Base-by-base conservation (phyloP, 2,113 vertebrate species). In the Lichenostomus cassidix region DNA sequence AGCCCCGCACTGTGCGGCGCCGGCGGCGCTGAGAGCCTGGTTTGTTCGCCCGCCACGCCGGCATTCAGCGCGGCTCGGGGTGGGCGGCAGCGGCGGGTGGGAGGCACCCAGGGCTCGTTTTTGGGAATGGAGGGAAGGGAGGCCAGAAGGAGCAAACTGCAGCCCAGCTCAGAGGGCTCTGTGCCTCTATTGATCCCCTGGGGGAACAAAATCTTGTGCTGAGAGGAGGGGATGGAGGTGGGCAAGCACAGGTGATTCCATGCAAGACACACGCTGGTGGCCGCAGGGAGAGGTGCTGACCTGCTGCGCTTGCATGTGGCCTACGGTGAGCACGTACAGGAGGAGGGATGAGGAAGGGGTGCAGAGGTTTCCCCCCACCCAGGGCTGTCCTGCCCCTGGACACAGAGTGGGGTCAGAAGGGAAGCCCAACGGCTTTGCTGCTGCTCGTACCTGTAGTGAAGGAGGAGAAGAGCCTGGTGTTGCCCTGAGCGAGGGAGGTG, bases 391-490 rank as follows among this genome's bases (percentile, higher is more conserved):
- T 41, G 31, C 8, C 39, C 81, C 53, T 10, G 4, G 22, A 28
- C 7, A 5, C 3, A 2, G n/a, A 58, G 53, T 0, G 10, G 47
- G 39, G 22, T 12, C 27, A 24, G 0, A 7, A 64, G n/a, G 2
- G 4, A 55, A 71, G 24, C n/a, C 65, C 31, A 20, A 75, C 37
- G 53, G 55, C 64, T 77, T 49, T 29, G 46, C 41, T 1, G 7
- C 65, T 11, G 3, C 58, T 70, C 1, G 0, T 98, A 98, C 98
- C 98, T 98, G 97, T 96, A 39, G 97, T 98, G 93, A 98, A 97
- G 44, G 98, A 97, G 5, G 97, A 47, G 87, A 98, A 98, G 95
- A 99, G 96, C 20, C 96, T 98, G 85, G 98, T 98, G 46, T 98
- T 95, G 70, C 98, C 98, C 91, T 97, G 97, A 39, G 98, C 98